Percentiles rank a stretch among this genome's conserved stretches.
Evolutionary conservation across 2,888 invertebrate genomes (phyloP).

Genomic region (Eupithecia dodoneata): DNA sequence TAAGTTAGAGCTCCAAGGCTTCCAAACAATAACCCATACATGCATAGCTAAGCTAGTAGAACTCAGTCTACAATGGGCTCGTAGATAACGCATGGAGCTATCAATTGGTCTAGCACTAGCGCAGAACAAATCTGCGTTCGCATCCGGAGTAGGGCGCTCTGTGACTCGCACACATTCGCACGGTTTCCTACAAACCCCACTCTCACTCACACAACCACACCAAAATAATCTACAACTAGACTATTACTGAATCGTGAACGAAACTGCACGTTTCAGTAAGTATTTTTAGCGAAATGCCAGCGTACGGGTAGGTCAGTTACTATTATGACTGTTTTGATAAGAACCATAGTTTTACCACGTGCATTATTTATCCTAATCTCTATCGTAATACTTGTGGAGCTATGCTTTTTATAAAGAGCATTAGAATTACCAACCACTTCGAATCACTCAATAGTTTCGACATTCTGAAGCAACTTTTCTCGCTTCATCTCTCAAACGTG

Average conservation of each 20-base stretch:
- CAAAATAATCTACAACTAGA: slow-evolving; percentile 42
- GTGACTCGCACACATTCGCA: slow-evolving; percentile 57
- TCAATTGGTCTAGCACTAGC: slow-evolving; percentile 74
- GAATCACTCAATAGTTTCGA: slow-evolving; percentile 25
- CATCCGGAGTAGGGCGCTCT: slow-evolving; percentile 79
- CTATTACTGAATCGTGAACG: slow-evolving; percentile 70
- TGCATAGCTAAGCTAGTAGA: slow-evolving; percentile 32
- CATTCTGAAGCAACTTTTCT: slow-evolving; percentile 31
- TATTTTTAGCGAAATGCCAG: slow-evolving; percentile 77
- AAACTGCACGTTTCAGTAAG: slow-evolving; percentile 68
- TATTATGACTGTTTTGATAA: slow-evolving; percentile 73
- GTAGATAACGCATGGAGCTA: slow-evolving; percentile 72
- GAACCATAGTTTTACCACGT: slow-evolving; percentile 43
- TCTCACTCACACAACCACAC: slow-evolving; percentile 54
- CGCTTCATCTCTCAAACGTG: slow-evolving; percentile 31
- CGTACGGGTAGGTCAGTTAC: slow-evolving; percentile 80
- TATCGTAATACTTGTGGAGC: background rate
- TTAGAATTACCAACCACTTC: slow-evolving; percentile 6
- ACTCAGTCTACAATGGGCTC: slow-evolving; percentile 59
- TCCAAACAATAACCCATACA: slow-evolving; percentile 63
- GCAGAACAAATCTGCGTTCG: slow-evolving; percentile 77
- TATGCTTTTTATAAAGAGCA: slow-evolving; percentile 7
- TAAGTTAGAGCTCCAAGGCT: slow-evolving; percentile 66
- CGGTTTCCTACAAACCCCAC: slow-evolving; percentile 64
- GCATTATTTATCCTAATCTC: slow-evolving; percentile 21